phyloP scores from a whole-genome alignment of 2,797 vertebrate genomes.

The Psittacula echo region DNA sequence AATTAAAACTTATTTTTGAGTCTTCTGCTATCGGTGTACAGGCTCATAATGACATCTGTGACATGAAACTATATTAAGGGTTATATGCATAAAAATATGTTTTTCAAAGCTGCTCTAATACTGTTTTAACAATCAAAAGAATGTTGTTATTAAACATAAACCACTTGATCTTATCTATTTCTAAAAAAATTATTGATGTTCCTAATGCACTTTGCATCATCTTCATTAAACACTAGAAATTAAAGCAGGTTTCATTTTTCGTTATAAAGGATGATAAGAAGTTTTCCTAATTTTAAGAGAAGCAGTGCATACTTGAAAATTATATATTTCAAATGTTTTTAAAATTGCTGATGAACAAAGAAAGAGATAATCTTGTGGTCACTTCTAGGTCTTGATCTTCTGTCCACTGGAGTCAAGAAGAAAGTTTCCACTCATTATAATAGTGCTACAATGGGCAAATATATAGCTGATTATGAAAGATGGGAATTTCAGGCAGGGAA shows the following conservation, averaged over 20 bases:
- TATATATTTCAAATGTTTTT: background rate
- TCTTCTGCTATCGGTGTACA: background rate
- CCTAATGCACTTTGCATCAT: background rate
- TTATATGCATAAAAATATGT: background rate
- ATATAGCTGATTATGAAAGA: background rate
- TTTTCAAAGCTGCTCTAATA: background rate
- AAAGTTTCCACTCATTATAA: background rate
- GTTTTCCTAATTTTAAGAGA: background rate
- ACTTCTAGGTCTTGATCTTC: background rate
- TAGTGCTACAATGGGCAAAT: background rate
- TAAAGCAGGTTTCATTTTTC: background rate
- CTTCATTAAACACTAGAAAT: background rate
- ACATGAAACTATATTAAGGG: background rate
- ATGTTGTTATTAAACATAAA: background rate
- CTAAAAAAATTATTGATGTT: background rate
- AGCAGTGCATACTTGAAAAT: background rate
- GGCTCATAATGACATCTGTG: background rate
- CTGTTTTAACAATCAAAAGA: background rate
- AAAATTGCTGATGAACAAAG: background rate
- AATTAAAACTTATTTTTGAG: background rate
- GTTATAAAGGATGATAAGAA: background rate
- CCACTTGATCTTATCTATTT: background rate
- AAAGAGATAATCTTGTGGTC: background rate
- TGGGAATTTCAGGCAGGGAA: constrained; percentile 15
- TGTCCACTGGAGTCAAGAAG: background rate